Percentiles rank a stretch among this genome's conserved stretches.
phyloP scores from a whole-genome alignment of 1,140 invertebrate species.

The Cyclargus thomasi region DNA sequence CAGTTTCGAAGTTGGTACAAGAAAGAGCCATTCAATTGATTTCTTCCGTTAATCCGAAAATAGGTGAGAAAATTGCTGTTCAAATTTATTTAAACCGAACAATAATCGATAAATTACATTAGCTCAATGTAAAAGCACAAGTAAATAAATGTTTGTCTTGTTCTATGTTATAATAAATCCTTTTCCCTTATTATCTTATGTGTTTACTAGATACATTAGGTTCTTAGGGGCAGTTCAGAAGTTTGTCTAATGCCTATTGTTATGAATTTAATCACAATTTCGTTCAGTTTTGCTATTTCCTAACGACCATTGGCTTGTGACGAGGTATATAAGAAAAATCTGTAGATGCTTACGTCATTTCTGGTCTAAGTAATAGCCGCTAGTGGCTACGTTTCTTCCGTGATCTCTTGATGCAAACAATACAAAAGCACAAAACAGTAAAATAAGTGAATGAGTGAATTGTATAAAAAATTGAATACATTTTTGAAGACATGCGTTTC shows the following conservation, averaged over 20 bases:
- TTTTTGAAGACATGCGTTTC: too few species aligned
- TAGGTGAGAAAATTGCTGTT: conserved; percentile 8
- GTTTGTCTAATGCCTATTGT: not conserved
- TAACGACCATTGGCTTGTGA: conserved; percentile 20
- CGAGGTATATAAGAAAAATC: conserved; percentile 24
- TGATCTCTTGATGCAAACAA: not conserved
- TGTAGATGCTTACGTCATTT: conserved; percentile 20
- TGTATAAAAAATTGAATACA: too few species aligned
- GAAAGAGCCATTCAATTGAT: conserved; percentile 5
- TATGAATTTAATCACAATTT: not conserved
- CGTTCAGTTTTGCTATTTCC: conserved; percentile 15
- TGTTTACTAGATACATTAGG: not conserved
- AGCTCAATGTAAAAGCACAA: not conserved
- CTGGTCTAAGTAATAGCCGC: not conserved
- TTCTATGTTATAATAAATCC: too few species aligned
- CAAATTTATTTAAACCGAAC: not conserved
- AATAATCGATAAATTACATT: not conserved
- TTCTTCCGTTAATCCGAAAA: conserved; percentile 16
- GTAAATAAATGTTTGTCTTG: too few species aligned
- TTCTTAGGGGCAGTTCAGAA: not conserved
- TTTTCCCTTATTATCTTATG: too few species aligned
- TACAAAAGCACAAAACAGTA: not conserved
- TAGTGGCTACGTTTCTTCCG: not conserved
- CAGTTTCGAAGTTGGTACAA: conserved; percentile 62
- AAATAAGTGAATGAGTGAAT: too few species aligned